Base-by-base conservation (phyloP, 2,797 vertebrate species). In the Menidia menidia region DNA sequence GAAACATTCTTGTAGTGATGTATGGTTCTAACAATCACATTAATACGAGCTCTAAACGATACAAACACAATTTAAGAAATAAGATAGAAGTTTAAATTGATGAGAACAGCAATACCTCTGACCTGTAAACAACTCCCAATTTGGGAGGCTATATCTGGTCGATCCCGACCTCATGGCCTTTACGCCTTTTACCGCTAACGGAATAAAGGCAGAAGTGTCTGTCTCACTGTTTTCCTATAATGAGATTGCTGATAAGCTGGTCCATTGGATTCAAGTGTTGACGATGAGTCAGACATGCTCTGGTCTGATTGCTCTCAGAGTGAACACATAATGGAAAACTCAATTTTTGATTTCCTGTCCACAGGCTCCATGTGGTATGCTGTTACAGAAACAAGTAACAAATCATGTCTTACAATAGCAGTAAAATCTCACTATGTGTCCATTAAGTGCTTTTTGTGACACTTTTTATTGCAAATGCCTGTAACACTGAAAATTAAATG, bases 231-330 rank as follows among this genome's bases (percentile, higher is more conserved):
- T 57, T 58, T 75, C 33, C 71, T 57, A 33, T 77, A 71, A 90
- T 75, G 77, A 76, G 77, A 71, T 58, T 75, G 25, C 57, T 78
- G 75, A 73, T 76, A 80, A 78, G 54, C 43, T 71, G 53, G 19
- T 65, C 64, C 73, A 61, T 72, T 62, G 43, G 55, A 77, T 78
- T 86, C 57, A 82, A 81, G 83, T 73, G 73, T 77, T 16, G 5
- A 42, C 50, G 55, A 80, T 85, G 78, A 87, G 73, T 80, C 83
- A 83, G 71, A 71, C 41, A 16, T 18, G 51, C 63, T 67, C 67
- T 43, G 41, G 77, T 75, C 42, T 70, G 77, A 84, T 73, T 73
- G 59, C 73, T 81, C 71, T 83, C 64, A 82, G 64, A 78, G 66
- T 45, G 54, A 78, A 67, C 59, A 58, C 60, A 68, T 80, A 53